These are phyloP conservation scores for Xyliphius kryptos DNA, from an alignment of 2,113 vertebrate genomes.

Conservation along the genomic window DNA sequence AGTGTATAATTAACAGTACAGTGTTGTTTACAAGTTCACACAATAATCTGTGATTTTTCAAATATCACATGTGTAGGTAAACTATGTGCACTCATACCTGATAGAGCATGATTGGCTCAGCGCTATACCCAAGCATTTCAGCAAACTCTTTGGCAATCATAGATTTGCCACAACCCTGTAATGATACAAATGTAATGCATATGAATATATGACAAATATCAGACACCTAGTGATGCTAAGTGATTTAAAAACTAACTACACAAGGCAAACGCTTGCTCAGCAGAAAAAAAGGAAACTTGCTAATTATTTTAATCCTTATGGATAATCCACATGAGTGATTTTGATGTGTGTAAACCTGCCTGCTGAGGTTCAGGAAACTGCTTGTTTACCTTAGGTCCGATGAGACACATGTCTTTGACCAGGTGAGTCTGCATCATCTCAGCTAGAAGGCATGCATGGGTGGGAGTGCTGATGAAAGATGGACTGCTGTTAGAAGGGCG, in stretches of 20 bases:
- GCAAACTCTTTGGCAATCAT: slow-evolving; percentile 85
- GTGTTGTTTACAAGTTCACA: no score
- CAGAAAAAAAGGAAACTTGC: no score
- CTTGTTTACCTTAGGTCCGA: slow-evolving; percentile 85
- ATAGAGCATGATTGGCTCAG: slow-evolving; percentile 91
- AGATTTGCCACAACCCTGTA: slow-evolving; percentile 92
- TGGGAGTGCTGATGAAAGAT: slow-evolving; percentile 75
- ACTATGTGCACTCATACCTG: slow-evolving; percentile 69
- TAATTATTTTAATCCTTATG: slow-evolving; percentile 23
- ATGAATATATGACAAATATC: no score
- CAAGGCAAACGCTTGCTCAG: no score
- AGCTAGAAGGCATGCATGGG: slow-evolving; percentile 77
- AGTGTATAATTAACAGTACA: no score
- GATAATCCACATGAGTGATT: no score
- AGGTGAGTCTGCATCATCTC: slow-evolving; percentile 95
- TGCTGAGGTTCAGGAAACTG: slow-evolving; percentile 8
- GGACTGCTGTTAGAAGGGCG: slow-evolving; percentile 54
- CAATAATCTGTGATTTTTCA: no score
- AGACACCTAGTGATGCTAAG: no score
- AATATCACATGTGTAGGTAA: no score
- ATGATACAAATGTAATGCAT: slow-evolving; percentile 1
- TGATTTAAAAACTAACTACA: no score
- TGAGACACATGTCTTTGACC: slow-evolving; percentile 91
- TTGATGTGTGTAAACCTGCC: background rate
- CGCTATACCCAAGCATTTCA: slow-evolving; percentile 78